Percentiles rank a stretch among this genome's conserved stretches.
These are phyloP conservation scores for Xiphorhynchus elegans DNA, from an alignment of 2,113 vertebrate genomes.

Conservation along the genomic window DNA sequence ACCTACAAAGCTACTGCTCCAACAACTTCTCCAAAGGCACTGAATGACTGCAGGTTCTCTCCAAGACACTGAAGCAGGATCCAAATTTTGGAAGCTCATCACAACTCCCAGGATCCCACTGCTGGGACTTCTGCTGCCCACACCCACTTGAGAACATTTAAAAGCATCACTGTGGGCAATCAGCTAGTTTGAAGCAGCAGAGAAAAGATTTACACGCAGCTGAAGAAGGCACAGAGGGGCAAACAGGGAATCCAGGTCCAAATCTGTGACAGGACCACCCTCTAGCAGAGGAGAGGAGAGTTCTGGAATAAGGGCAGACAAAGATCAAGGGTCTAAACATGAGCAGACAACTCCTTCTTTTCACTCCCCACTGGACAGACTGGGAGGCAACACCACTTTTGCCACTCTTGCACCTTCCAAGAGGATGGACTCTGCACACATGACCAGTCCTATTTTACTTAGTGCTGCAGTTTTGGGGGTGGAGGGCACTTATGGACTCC, in stretches of 20 bases:
- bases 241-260: background rate
- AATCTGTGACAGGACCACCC: rapidly evolving
- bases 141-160: rapidly evolving
- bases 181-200: background rate
- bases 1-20: background rate
- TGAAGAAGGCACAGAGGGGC: background rate
- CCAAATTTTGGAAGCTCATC: background rate
- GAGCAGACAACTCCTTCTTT: background rate
- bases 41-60: rapidly evolving
- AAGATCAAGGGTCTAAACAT: background rate
- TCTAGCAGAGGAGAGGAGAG: rapidly evolving
- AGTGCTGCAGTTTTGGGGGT: rapidly evolving
- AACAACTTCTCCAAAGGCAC: background rate
- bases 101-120: background rate
- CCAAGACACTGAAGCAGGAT: rapidly evolving
- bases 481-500: rapidly evolving
- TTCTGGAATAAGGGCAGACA: rapidly evolving
- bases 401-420: rapidly evolving
- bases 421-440: rapidly evolving
- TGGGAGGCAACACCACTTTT: background rate
- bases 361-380: rapidly evolving
- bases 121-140: background rate
- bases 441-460: rapidly evolving
- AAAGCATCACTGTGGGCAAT: background rate
- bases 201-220: background rate